Evolutionary conservation across 2,797 vertebrate genomes (phyloP), one percentile per base, ranked within the genome.

Genomic region (Pipistrellus kuhlii): DNA sequence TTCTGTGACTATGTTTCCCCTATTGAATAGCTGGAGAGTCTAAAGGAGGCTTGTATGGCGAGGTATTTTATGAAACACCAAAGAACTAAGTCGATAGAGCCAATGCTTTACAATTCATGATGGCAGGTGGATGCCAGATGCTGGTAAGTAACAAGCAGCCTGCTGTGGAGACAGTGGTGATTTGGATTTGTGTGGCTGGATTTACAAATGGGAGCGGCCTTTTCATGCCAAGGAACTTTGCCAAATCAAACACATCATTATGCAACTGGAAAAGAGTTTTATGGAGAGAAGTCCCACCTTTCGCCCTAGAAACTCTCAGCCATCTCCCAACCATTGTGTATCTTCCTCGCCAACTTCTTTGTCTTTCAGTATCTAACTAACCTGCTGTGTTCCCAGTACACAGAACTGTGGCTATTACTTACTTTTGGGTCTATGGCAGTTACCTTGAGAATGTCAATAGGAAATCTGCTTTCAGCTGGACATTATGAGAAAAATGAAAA

Each of bases 111-210:
- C 48, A 66, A 62, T 27, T 35, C 27, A 6, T 3, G 30, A 32
- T 41, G 73, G 72, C 35, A 25, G 62, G n/a, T 25, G 75, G 46
- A 25, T 5, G 73, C 23, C 17, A n/a, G 32, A 14, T 30, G 23
- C 41, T 27, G 5, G 18, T 9, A 25, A 23, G 48, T 25, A 15
- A 17, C n/a, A 21, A 64, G 57, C 48, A 64, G 59, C 25, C 38
- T 13, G 4, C 20, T 7, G 1, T 3, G 3, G 55, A 69, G 64
- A 35, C n/a, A 6, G 7, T 0, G 0, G 25, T 13, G n/a, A 6
- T 32, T 69, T 35, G 11, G 21, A 41, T 57, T 9, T 17, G 5
- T 2, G 9, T 6, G 20, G 55, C 44, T 30, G 4, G 13, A 11
- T 6, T 18, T 77, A 20, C 46, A 46, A 41, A 35, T 11, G 23